Conservation (phyloP, 92 coral and sea anemone species). For the Metridium senile region DNA sequence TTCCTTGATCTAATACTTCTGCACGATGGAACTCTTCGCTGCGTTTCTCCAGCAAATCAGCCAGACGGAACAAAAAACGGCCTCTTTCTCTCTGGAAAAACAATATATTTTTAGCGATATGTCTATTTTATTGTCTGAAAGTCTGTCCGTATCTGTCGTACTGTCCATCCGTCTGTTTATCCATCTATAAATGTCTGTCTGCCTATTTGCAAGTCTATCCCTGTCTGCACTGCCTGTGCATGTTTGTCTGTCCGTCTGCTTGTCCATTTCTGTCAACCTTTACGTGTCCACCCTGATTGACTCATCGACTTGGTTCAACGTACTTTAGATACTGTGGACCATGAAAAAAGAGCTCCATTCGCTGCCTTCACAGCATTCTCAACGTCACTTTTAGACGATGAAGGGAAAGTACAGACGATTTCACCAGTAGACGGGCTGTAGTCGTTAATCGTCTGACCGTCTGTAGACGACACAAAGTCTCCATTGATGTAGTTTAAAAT, state of each 20-base stretch:
- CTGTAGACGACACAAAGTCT: conserved; percentile 54
- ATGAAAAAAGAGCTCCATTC: conserved; percentile 35
- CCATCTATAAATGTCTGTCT: too few species aligned
- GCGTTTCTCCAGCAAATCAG: conserved; percentile 59
- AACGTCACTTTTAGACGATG: conserved; percentile 38
- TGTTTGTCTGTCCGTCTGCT: background rate
- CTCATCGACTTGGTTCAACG: too few species aligned
- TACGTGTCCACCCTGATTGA: too few species aligned
- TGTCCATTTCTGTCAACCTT: too few species aligned
- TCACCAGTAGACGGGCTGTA: conserved; percentile 63
- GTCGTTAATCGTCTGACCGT: conserved; percentile 42
- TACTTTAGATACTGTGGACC: conserved; percentile 58
- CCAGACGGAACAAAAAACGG: conserved; percentile 36
- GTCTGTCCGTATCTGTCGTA: too few species aligned
- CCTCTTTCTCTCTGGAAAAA: conserved; percentile 39
- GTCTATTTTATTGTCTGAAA: too few species aligned
- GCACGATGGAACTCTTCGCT: conserved; percentile 59
- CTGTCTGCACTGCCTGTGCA: background rate
- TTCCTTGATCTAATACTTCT: conserved; percentile 58
- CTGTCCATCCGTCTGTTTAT: too few species aligned
- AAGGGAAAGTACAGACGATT: conserved; percentile 48
- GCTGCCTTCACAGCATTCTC: conserved; percentile 63
- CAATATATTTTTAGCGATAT: background rate
- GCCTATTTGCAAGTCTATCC: too few species aligned
- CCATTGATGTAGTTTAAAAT: conserved; percentile 64